Evolutionary conservation across 2,888 invertebrate species (phyloP).

Genomic region (Synergus japonicus): DNA sequence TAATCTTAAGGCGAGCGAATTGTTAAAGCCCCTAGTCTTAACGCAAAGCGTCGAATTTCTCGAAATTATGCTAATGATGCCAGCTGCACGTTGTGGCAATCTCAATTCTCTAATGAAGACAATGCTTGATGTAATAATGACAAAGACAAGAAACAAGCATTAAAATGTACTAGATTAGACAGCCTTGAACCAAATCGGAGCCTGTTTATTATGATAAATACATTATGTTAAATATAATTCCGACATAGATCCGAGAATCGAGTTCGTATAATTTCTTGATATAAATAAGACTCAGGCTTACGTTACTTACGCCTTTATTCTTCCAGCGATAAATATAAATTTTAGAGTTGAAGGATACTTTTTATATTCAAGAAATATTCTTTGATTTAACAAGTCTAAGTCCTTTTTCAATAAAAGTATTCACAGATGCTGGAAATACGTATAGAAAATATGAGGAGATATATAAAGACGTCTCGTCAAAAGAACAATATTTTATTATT

Average conservation of each 20-base stretch:
- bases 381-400: no score
- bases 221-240: conserved; percentile 1
- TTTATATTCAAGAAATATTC: no score
- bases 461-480: not conserved
- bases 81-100: conserved; percentile 33
- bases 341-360: not conserved
- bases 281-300: no score
- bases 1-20: conserved; percentile 50
- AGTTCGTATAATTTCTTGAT: no score
- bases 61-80: conserved; percentile 52
- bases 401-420: not conserved
- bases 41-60: conserved; percentile 48
- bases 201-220: conserved; percentile 5
- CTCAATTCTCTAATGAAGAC: conserved; percentile 13
- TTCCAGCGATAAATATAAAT: not conserved
- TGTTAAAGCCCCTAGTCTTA: conserved; percentile 43
- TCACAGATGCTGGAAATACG: not conserved
- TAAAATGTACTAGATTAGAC: conserved; percentile 25
- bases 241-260: not conserved
- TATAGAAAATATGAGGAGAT: not conserved
- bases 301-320: no score
- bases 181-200: conserved; percentile 6
- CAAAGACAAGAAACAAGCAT: conserved; percentile 34
- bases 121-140: conserved; percentile 34
- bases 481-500: not conserved